These are phyloP conservation scores for Psylliodes chrysocephalus DNA, from an alignment of 2,888 invertebrate species.

Conservation along the genomic window DNA sequence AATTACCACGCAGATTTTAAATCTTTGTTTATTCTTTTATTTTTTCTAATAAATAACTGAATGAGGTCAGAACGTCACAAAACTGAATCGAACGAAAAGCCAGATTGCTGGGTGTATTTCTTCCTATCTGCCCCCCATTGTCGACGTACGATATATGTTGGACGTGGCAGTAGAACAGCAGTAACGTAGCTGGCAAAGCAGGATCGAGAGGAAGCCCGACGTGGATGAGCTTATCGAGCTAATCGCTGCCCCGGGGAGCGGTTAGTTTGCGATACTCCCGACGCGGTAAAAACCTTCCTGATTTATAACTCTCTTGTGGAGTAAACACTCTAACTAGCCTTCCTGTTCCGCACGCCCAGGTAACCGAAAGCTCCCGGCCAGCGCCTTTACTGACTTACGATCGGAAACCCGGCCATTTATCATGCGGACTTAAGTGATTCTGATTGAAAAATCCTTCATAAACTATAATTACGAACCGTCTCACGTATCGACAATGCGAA, in stretches of 20 bases:
- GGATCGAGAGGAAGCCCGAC: conserved; percentile 35
- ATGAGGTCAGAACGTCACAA: too few species aligned
- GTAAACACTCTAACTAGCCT: conserved; percentile 55
- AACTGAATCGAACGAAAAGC: too few species aligned
- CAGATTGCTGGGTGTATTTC: not conserved
- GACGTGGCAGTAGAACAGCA: conserved; percentile 1
- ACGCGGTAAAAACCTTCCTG: conserved; percentile 53
- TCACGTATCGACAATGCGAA: conserved; percentile 34
- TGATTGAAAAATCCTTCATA: conserved; percentile 53
- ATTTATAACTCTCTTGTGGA: conserved; percentile 56
- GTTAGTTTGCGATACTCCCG: conserved; percentile 57
- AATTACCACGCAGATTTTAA: too few species aligned
- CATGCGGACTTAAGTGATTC: conserved; percentile 52
- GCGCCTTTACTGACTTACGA: conserved; percentile 46
- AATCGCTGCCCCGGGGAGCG: conserved; percentile 58
- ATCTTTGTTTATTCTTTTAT: too few species aligned
- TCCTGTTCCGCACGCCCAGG: conserved; percentile 41
- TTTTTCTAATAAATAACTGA: too few species aligned
- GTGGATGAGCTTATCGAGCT: conserved; percentile 57
- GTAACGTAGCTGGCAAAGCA: conserved; percentile 12
- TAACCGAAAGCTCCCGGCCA: conserved; percentile 37
- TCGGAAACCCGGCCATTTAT: conserved; percentile 47
- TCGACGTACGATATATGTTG: conserved; percentile 14
- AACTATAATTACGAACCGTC: conserved; percentile 42
- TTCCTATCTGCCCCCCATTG: not conserved